Evolutionary conservation across 35 echinoderm and acorn worm genomes (phyloP).

Genomic region (Stichopus chloronotus): DNA sequence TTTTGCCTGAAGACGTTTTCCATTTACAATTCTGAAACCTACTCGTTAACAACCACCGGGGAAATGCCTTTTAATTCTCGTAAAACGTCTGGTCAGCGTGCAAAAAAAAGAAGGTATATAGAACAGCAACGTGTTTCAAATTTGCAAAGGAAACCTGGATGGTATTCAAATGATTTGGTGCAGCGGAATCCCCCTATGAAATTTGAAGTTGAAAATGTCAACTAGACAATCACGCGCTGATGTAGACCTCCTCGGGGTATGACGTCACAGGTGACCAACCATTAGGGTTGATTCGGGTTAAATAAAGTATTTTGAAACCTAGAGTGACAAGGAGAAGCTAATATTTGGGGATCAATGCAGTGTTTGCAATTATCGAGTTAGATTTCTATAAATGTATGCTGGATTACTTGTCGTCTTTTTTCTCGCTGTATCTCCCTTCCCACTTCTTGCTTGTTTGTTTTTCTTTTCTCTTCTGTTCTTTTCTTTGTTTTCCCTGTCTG

Average conservation of each 20-base stretch:
- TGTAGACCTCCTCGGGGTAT: background rate
- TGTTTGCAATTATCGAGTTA: no score
- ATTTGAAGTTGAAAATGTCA: background rate
- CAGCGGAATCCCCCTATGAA: background rate
- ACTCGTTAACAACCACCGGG: background rate
- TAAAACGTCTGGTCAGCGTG: background rate
- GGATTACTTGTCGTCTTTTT: no score
- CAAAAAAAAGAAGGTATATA: background rate
- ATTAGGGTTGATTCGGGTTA: background rate
- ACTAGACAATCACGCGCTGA: background rate
- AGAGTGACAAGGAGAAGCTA: background rate
- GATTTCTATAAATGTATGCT: no score
- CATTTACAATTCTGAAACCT: background rate
- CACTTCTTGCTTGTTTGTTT: no score
- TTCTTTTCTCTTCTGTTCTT: no score
- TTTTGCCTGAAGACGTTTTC: background rate
- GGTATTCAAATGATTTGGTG: background rate
- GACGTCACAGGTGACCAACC: background rate
- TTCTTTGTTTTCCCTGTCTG: no score
- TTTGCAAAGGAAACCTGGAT: background rate
- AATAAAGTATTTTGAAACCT: background rate
- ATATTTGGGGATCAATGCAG: background rate
- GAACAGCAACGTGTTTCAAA: constrained; percentile 4
- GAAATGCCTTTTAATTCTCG: background rate
- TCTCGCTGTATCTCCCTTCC: no score